Evolutionary conservation across 2,113 vertebrate species (phyloP), one percentile per base, ranked within the genome.

Genomic region (Vidua macroura): DNA sequence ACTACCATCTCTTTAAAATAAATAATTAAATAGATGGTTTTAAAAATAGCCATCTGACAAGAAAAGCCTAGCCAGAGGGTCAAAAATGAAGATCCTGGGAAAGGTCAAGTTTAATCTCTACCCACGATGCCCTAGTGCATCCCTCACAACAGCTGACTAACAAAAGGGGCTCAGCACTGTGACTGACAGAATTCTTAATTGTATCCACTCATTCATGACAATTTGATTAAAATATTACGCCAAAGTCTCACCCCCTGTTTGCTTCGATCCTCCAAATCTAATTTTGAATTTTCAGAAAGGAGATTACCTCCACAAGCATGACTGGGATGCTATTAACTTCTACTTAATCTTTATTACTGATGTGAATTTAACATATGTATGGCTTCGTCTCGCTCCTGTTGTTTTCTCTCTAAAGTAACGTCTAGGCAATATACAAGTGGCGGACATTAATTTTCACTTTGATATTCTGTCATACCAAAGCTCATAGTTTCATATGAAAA

Each of bases 181-280:
- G 99, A 99, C 98, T 99, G 99, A 99, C 99, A 99, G 98, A 98
- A 98, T 99, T 98, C 98, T 98, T 99, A 99, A 99, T 99, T 99
- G 99, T 99, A 99, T 99, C 98, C 99, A 99, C 98, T 99, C 99
- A 99, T 98, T 99, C 99, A 99, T 99, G 99, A 99, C 99, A 99
- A 99, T 99, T 99, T 99, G 99, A 99, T 99, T 99, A 99, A 99
- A 99, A 99, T 99, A 99, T 99, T 99, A 99, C 98, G 98, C 98
- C 98, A 98, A 99, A 99, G 99, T 99, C 99, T 99, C 99, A 98
- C 98, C 99, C 99, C 98, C 98, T 99, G 99, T 99, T 99, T 99
- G 99, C 99, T 99, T 98, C 98, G 98, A 99, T 98, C 98, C 98
- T 99, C 98, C 98, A 98, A 99, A 99, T 99, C 98, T 99, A 99